These are phyloP conservation scores for Drosophila elegans DNA, from an alignment of 1,140 invertebrate species.

Conservation along the genomic window DNA sequence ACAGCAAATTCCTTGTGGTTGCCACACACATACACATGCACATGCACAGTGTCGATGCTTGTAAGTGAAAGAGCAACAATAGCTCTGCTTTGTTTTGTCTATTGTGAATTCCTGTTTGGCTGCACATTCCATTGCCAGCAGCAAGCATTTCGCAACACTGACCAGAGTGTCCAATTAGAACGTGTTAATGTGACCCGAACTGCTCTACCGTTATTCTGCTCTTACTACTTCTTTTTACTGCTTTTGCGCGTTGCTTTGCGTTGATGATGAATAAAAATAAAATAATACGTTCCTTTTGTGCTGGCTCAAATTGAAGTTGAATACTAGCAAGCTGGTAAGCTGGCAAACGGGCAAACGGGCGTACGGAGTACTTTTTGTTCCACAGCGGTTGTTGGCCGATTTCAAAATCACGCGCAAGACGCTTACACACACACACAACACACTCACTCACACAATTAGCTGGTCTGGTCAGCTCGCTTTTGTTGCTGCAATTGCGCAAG, in stretches of 20 bases:
- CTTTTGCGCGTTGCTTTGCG: background rate
- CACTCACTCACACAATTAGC: slow-evolving; percentile 46
- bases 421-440: slow-evolving; percentile 26
- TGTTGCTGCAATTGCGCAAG: slow-evolving; percentile 69
- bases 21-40: slow-evolving; percentile 31
- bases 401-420: slow-evolving; percentile 38
- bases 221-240: slow-evolving; percentile 2
- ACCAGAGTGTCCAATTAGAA: slow-evolving; percentile 63
- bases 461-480: slow-evolving; percentile 70
- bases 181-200: slow-evolving; percentile 53
- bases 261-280: slow-evolving; percentile 42
- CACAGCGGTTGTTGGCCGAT: slow-evolving; percentile 52
- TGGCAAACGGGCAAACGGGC: slow-evolving; percentile 6
- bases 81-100: slow-evolving; percentile 58
- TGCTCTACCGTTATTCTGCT: slow-evolving; percentile 25
- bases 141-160: slow-evolving; percentile 66
- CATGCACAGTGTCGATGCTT: background rate
- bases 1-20: slow-evolving; percentile 79
- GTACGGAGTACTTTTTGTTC: slow-evolving; percentile 40
- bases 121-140: slow-evolving; percentile 31
- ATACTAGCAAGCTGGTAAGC: slow-evolving; percentile 4
- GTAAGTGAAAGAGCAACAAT: slow-evolving; percentile 48
- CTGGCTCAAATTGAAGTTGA: slow-evolving; percentile 49
- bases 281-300: slow-evolving; percentile 61
- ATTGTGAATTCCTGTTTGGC: slow-evolving; percentile 39